phyloP scores from a whole-genome alignment of 2,888 invertebrate species.

The Entomobrya multifasciata region DNA sequence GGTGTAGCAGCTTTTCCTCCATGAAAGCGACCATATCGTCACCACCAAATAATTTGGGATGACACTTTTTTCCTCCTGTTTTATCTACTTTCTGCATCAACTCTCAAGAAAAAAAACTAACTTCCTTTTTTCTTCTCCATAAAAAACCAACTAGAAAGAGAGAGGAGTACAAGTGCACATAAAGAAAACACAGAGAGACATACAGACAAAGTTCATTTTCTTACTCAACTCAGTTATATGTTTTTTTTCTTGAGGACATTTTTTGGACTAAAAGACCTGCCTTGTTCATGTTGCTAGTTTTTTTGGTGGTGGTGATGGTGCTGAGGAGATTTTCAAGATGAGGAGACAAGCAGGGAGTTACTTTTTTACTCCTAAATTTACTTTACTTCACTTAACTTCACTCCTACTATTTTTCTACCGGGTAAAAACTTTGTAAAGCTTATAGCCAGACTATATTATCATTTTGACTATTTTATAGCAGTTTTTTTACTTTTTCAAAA shows the following conservation, averaged over 20 bases:
- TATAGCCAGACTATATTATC: background rate
- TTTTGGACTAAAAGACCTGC: constrained; percentile 46
- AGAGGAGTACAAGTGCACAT: background rate
- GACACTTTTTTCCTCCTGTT: constrained; percentile 66
- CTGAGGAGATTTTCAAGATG: constrained; percentile 27
- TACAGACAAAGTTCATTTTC: constrained; percentile 60
- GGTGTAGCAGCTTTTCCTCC: constrained; percentile 16
- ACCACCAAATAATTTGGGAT: constrained; percentile 68
- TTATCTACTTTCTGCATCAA: constrained; percentile 72
- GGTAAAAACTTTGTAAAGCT: background rate
- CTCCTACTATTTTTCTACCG: constrained; percentile 19
- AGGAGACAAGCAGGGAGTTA: constrained; percentile 55
- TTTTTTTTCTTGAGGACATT: constrained; percentile 55
- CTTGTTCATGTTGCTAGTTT: constrained; percentile 22
- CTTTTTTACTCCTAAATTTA: constrained; percentile 68
- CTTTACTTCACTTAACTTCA: constrained; percentile 44
- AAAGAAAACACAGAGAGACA: constrained; percentile 16
- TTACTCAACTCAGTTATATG: background rate
- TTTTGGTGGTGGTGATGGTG: background rate
- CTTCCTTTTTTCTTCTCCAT: constrained; percentile 40
- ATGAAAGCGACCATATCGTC: constrained; percentile 33
- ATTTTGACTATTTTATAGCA: constrained; percentile 4
- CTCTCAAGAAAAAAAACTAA: constrained; percentile 52
- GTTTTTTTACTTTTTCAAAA: background rate
- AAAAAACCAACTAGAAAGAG: background rate